phyloP scores from a whole-genome alignment of 2,797 vertebrate genomes.

The Chrysocyon brachyurus region DNA sequence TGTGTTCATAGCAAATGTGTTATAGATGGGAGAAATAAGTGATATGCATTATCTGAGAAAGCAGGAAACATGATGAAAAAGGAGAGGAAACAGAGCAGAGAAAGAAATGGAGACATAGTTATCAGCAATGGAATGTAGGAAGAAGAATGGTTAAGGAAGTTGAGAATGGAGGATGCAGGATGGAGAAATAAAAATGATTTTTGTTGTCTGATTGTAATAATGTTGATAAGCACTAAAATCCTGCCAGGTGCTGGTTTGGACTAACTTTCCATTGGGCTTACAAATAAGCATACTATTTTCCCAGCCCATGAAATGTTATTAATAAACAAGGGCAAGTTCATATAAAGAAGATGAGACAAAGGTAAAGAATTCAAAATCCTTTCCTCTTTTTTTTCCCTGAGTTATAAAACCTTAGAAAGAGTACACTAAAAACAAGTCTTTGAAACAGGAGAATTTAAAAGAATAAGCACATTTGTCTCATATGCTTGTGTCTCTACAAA shows the following conservation, averaged over 20 bases:
- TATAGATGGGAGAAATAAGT: background rate
- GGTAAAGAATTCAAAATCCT: constrained; percentile 43
- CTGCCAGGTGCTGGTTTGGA: background rate
- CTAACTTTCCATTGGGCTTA: background rate
- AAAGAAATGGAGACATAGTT: background rate
- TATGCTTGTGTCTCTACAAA: constrained; percentile 19
- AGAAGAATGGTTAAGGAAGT: background rate
- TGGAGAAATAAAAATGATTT: background rate
- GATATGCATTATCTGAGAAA: background rate
- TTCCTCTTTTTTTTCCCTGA: constrained; percentile 1
- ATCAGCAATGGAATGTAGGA: background rate
- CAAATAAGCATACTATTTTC: constrained; percentile 20
- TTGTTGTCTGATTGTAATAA: background rate
- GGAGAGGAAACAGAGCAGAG: background rate
- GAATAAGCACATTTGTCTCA: background rate
- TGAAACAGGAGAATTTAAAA: constrained; percentile 48
- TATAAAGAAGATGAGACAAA: constrained; percentile 50
- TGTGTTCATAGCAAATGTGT: background rate
- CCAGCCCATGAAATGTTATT: constrained; percentile 14
- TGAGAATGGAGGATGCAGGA: background rate
- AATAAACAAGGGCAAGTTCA: constrained; percentile 17
- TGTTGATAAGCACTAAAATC: background rate
- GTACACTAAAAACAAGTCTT: background rate
- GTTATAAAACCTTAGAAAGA: constrained; percentile 55
- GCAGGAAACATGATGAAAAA: background rate